These are phyloP conservation scores for Henricia sp. DNA, from an alignment of 53 echinoderm and acorn worm genomes.

Conservation along the genomic window DNA sequence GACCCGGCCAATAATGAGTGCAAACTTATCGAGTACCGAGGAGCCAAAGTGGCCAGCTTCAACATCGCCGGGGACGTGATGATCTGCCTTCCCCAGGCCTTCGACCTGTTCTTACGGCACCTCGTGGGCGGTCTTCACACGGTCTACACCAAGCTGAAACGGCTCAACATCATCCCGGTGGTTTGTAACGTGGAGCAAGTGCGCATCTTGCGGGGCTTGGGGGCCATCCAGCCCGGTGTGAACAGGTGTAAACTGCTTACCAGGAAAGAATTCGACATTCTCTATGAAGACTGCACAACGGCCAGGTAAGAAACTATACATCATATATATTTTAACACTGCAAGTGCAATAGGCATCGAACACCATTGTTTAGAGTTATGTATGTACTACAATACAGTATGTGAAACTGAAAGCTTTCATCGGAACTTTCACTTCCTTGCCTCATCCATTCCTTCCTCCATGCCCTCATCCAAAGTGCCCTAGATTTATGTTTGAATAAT, in stretches of 20 bases:
- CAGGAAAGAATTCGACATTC: conserved; percentile 94
- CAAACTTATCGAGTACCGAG: conserved; percentile 94
- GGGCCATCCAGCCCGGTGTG: conserved; percentile 98
- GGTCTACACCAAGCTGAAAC: conserved; percentile 96
- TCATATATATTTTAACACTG: no score
- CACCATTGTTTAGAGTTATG: no score
- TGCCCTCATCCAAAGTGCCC: no score
- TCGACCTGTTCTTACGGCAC: conserved; percentile 96
- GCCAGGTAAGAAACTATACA: conserved; percentile 83
- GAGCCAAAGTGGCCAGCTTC: conserved; percentile 97
- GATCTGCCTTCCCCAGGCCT: conserved; percentile 98
- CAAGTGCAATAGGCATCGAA: no score
- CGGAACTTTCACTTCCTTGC: no score
- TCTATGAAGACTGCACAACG: conserved; percentile 97
- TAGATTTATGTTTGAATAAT: no score
- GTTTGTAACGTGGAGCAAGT: conserved; percentile 99
- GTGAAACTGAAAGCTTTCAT: no score
- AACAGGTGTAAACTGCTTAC: conserved; percentile 98
- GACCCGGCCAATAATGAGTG: conserved; percentile 99
- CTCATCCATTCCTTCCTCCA: no score
- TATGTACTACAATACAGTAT: no score
- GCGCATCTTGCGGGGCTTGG: conserved; percentile 94
- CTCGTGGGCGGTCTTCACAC: conserved; percentile 98
- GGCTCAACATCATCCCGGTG: conserved; percentile 93
- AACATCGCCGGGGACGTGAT: conserved; percentile 91